Evolutionary conservation across 1,140 invertebrate species (phyloP), one percentile per base, ranked within the genome.

Genomic region (Euwallacea fornicatus): DNA sequence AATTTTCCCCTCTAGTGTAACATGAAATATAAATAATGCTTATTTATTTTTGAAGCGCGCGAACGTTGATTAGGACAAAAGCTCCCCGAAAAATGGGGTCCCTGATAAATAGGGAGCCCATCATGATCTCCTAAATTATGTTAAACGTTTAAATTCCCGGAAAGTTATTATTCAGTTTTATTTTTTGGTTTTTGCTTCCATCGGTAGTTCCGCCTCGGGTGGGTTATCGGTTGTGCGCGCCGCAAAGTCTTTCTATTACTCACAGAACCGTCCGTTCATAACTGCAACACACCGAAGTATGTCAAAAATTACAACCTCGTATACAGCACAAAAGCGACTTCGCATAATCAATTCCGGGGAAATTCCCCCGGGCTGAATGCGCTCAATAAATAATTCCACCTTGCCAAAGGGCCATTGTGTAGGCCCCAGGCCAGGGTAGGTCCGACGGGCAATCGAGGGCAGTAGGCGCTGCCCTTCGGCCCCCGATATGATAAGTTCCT

Each of bases 401-500:
- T 56, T 56, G 9, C 9, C 46, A 11, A 50, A 50, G 13, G 9
- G 9, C 46, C 46, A 16, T 56, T n/a, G 54, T 56, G 3, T 56
- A 13, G 11, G 54, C n/a, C 16, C 16, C 11, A 13, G 16, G 1
- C 16, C 21, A 33, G 21, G 54, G 10, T 56, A 13, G 54, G 16
- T 15, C n/a, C 8, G 54, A 9, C 54, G 16, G 21, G 16, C 41
- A 11, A 60, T 60, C 42, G 8, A 11, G 41, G 58, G 41, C 58
- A 41, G 21, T 60, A 56, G 16, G 16, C 11, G 54, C 54, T 56
- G 58, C 41, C 58, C 41, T 41, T 60, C 42, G 58, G 58, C 8
- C 21, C 58, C 10, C 58, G 58, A 11, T 60, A 60, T 60, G 58
- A 60, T 60, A 60, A 60, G 16, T 60, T 60, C 58, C 58, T 60